Percentiles rank a stretch among this genome's conserved stretches.
These are phyloP conservation scores for Drosophila nigrodunni DNA, from an alignment of 1,140 invertebrate species.

Conservation along the genomic window DNA sequence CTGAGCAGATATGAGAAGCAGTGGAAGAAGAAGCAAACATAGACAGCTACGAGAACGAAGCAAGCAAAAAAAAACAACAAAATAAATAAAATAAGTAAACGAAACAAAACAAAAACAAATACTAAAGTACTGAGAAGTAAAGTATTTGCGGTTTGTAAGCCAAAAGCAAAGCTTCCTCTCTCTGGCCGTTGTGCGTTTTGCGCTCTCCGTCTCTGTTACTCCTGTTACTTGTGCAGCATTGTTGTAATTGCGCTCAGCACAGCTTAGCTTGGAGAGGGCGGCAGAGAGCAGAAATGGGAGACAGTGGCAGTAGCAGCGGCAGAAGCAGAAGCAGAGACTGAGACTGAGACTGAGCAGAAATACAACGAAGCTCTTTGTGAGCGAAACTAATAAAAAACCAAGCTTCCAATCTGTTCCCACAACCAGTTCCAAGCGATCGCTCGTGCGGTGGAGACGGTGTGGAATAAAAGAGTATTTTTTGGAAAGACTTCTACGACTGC, in stretches of 20 bases:
- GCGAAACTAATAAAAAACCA: slow-evolving; percentile 82
- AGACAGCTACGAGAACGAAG: slow-evolving; percentile 25
- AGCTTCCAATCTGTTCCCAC: slow-evolving; percentile 72
- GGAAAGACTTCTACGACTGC: slow-evolving; percentile 7
- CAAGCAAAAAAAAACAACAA: not conserved
- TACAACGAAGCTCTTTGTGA: slow-evolving; percentile 79
- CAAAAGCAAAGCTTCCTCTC: slow-evolving; percentile 19
- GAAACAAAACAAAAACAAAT: slow-evolving; percentile 48
- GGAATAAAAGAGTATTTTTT: slow-evolving; percentile 6
- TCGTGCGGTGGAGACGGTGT: slow-evolving; percentile 61
- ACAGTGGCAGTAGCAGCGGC: not conserved
- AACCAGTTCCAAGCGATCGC: slow-evolving; percentile 68
- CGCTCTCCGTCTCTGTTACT: slow-evolving; percentile 36
- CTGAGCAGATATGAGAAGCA: slow-evolving; percentile 9
- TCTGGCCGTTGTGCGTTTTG: slow-evolving; percentile 2
- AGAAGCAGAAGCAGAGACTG: not conserved
- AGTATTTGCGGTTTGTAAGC: slow-evolving; percentile 76
- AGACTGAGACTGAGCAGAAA: slow-evolving; percentile 21
- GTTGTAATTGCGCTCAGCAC: slow-evolving; percentile 58
- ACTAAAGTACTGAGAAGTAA: slow-evolving; percentile 55
- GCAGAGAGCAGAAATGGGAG: not conserved
- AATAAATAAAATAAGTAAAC: slow-evolving; percentile 28
- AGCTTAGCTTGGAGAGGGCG: not conserved
- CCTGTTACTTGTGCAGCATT: slow-evolving; percentile 35
- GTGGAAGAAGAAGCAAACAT: not conserved